Base-by-base conservation (phyloP, 2,888 invertebrate genomes). In the Leptogaster cylindrica region DNA sequence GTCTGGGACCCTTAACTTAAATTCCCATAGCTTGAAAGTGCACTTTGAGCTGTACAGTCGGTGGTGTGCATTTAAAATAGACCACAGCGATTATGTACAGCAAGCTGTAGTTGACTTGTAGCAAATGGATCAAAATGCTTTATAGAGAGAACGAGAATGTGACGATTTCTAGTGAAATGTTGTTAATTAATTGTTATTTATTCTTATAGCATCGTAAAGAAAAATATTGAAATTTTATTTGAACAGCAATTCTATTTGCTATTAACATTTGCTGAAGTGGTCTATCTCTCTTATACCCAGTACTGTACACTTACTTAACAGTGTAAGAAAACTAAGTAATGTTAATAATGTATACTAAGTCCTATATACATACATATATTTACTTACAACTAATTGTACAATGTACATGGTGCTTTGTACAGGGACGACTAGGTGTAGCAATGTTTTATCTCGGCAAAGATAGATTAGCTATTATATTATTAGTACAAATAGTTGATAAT, bases 51-150 rank as follows among this genome's bases (percentile, higher is more conserved):
- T 36, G 64, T 64, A 48, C 64, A 64, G 48, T 64, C 64, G 23
- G 25, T 50, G 64, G 64, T 64, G 64, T 64, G 64, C 64, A 64
- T 64, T 64, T 64, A 64, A 64, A 64, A 64, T 64, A 64, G 64
- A 64, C 48, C 48, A 64, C 64, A 50, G 33, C 14, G 48, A 50
- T 50, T 68, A 48, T 63, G 50, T 33, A 50, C 65, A 39, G 16
- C 33, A 31, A 68, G 36, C 39, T 48, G 58, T 50, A 61, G 27
- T n/a, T n/a, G n/a, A 61, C 20, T 14, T 36, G 23, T 27, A 58
- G 27, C 41, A 36, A 46, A 58, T 41, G 58, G 41, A 27, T 58
- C n/a, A n/a, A n/a, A 58, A 28, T 61, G 44, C 61, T 44, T 61
- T 61, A 61, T 44, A 61, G 44, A 61, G 44, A 44, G 44, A 61